Percentiles rank a stretch among this genome's conserved stretches.
phyloP scores from a whole-genome alignment of 2,113 vertebrate species.

The Marmota flaviventris region DNA sequence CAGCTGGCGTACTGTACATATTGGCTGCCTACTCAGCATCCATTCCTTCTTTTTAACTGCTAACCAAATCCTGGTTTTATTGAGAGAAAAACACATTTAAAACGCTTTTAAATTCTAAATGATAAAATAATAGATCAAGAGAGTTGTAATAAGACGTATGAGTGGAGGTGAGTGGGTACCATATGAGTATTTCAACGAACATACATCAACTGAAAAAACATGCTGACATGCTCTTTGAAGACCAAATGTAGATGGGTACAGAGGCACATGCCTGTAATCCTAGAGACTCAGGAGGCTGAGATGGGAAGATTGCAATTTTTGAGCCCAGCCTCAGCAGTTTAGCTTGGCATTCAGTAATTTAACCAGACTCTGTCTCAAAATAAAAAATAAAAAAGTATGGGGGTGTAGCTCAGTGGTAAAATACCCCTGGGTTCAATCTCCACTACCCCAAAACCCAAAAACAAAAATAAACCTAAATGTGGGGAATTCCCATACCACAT shows the following conservation, averaged over 20 bases:
- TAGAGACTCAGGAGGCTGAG: not conserved
- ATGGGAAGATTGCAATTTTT: not conserved
- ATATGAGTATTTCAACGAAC: not conserved
- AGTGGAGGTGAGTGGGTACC: not conserved
- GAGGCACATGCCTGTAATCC: not conserved
- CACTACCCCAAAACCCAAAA: no score
- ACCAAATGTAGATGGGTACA: not conserved
- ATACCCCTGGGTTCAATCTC: no score
- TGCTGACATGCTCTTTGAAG: not conserved
- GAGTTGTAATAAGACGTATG: not conserved
- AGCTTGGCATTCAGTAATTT: not conserved
- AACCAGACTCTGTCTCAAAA: not conserved
- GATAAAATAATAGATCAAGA: not conserved
- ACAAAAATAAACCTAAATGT: no score
- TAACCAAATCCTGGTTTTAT: not conserved
- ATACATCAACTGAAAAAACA: not conserved
- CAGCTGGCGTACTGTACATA: not conserved
- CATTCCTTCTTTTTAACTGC: not conserved
- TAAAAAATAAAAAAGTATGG: not conserved
- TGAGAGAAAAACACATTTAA: not conserved
- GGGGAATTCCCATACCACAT: no score
- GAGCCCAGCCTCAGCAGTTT: no score
- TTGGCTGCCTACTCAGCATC: not conserved
- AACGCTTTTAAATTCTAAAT: not conserved
- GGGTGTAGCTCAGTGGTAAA: not conserved